Base-by-base conservation (phyloP, 30 jellyfish, hydroid and myxozoan species). In the Rhopilema esculentum region DNA sequence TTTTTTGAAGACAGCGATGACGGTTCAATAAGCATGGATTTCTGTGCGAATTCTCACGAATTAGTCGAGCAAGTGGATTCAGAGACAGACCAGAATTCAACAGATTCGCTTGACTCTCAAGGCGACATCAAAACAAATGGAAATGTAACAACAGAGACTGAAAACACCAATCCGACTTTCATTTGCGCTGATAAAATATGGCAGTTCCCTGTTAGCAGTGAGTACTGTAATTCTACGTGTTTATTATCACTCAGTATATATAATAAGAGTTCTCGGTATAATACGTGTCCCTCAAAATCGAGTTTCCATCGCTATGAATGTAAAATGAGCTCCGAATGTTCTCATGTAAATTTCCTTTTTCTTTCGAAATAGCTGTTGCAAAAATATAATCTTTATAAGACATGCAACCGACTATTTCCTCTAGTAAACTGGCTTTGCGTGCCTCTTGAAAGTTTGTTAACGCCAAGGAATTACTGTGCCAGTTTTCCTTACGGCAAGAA, bases 151-250 rank as follows among this genome's bases (percentile, higher is more conserved):
- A 6, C 65, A 27, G 65, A 68, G 27, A 15, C 63, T 8, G 82
- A 40, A 9, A 25, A 21, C 48, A 20, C 22, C 68, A 73, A 33
- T 28, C 84, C 84, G 21, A 62, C 61, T 27, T 22, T 78, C 31
- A 28, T 66, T 6, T 61, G 88, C 28, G 76, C 88, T 8, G 88
- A 78, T 19, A 78, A 78, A 65, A 78, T 78, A 67, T 78, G 88
- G 88, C 78, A 78, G 49, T 66, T 78, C 21, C 88, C 88, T 25
- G 66, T 64, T 62, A 78, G 66, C 69, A 65, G 88, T 78, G 77
- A 78, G 88, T 78, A 7, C n/a, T n/a, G n/a, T n/a, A n/a, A n/a
- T n/a, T n/a, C n/a, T n/a, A n/a, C n/a, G n/a, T n/a, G 21, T n/a
- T 15, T 63, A 16, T 9, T 16, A 2, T 15, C 23, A 63, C 21